Evolutionary conservation across 2,888 invertebrate genomes (phyloP).

Genomic region (Nephrotoma guestfalica): DNA sequence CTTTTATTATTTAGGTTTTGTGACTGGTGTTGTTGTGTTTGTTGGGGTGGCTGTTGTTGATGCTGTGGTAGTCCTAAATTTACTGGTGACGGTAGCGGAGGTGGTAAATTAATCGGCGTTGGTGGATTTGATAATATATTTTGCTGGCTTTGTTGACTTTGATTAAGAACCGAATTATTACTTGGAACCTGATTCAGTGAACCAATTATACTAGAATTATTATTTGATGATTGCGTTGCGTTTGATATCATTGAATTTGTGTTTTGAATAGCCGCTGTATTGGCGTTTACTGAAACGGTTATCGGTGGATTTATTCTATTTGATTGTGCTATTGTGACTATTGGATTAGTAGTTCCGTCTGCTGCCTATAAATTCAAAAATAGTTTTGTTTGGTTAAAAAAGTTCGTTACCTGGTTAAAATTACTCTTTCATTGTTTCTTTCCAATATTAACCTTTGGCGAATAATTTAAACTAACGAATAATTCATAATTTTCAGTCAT

Average conservation of each 20-base stretch:
- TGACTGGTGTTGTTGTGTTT: neutral
- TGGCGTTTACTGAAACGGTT: neutral
- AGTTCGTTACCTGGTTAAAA: no score
- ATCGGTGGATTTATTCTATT: neutral
- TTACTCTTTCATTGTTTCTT: no score
- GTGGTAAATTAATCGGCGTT: constrained; percentile 9
- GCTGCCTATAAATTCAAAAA: neutral
- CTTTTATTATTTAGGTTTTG: neutral
- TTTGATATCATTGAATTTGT: constrained; percentile 11
- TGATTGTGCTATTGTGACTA: constrained; percentile 7
- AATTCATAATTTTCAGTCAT: no score
- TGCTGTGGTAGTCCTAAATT: neutral
- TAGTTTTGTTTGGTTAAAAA: no score
- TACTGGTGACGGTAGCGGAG: constrained; percentile 8
- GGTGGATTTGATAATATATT: constrained; percentile 13
- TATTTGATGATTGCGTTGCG: constrained; percentile 8
- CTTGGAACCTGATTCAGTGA: constrained; percentile 16
- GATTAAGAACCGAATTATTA: constrained; percentile 20
- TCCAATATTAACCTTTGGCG: no score
- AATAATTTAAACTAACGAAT: no score
- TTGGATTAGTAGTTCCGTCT: constrained; percentile 26
- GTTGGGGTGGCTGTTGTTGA: neutral
- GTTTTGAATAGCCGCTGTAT: neutral
- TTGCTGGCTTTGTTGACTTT: constrained; percentile 12
- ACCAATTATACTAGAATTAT: neutral